These are phyloP conservation scores for Calephelis virginiensis DNA, from an alignment of 1,140 invertebrate species.

Conservation along the genomic window DNA sequence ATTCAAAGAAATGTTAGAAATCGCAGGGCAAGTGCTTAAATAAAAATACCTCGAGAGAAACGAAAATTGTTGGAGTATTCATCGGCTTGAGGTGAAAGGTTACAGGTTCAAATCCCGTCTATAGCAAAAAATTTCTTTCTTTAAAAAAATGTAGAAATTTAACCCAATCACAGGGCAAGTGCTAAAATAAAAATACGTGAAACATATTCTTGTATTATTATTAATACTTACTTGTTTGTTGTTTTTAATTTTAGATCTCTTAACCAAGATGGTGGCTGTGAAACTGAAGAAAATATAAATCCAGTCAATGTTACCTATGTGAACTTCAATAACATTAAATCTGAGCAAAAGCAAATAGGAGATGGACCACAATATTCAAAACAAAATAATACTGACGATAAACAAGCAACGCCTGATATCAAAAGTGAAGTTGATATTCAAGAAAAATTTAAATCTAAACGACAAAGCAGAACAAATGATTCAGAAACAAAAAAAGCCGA, in stretches of 20 bases:
- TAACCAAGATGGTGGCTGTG: conserved; percentile 48
- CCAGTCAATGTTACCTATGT: conserved; percentile 53
- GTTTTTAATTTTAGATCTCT: conserved; percentile 43
- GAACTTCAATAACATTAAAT: conserved; percentile 65
- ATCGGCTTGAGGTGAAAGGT: too few species aligned
- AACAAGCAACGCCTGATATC: conserved; percentile 27
- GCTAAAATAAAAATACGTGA: too few species aligned
- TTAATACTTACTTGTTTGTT: neutral
- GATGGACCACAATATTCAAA: conserved; percentile 40
- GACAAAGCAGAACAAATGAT: conserved; percentile 42
- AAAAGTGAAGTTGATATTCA: conserved; percentile 35
- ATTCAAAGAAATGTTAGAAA: too few species aligned
- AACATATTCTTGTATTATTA: too few species aligned
- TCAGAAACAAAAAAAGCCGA: conserved; percentile 38
- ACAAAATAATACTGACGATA: conserved; percentile 32
- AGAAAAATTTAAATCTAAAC: conserved; percentile 45
- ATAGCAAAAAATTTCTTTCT: too few species aligned
- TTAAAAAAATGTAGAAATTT: too few species aligned
- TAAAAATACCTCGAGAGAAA: too few species aligned
- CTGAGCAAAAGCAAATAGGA: conserved; percentile 43
- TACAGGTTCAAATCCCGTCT: too few species aligned
- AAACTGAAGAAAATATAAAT: conserved; percentile 43
- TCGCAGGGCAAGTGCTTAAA: too few species aligned
- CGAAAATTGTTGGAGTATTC: too few species aligned
- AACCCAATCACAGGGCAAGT: too few species aligned